Conservation (phyloP, 2,797 vertebrate genomes). For the Cephalopachus bancanus region DNA sequence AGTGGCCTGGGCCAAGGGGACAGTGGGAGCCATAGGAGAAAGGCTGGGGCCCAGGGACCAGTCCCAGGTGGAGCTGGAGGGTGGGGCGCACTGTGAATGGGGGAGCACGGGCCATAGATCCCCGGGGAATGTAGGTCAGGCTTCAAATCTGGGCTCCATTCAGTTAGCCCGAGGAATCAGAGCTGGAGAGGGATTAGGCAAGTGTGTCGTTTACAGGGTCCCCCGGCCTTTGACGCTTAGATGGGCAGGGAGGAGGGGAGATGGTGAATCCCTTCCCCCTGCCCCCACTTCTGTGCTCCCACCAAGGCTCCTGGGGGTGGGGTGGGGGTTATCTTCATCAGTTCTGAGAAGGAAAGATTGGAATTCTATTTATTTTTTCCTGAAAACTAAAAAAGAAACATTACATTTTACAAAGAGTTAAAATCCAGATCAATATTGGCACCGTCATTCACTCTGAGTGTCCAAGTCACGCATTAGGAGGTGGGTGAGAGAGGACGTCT, state of each 20-base stretch:
- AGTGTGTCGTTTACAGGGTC: neutral
- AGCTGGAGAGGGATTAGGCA: neutral
- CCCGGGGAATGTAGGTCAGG: too few relatives aligned
- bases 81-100: too few relatives aligned
- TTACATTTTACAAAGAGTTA: neutral
- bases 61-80: neutral
- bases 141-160: neutral
- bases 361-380: neutral
- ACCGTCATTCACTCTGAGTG: neutral
- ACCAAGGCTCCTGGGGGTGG: accelerated
- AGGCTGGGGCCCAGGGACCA: accelerated
- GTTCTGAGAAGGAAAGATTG: neutral
- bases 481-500: neutral
- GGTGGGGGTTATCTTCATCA: neutral
- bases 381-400: neutral
- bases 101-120: too few relatives aligned
- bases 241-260: too few relatives aligned
- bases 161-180: neutral
- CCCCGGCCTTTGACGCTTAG: neutral
- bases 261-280: neutral
- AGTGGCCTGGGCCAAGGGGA: neutral
- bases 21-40: neutral
- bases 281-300: neutral
- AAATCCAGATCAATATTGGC: neutral
- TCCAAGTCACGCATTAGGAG: neutral